A percentile compares a stretch with the other conserved stretches of the same genome.
Evolutionary conservation across 1,140 invertebrate species (phyloP).

Genomic region (Drosophila seguyi): DNA sequence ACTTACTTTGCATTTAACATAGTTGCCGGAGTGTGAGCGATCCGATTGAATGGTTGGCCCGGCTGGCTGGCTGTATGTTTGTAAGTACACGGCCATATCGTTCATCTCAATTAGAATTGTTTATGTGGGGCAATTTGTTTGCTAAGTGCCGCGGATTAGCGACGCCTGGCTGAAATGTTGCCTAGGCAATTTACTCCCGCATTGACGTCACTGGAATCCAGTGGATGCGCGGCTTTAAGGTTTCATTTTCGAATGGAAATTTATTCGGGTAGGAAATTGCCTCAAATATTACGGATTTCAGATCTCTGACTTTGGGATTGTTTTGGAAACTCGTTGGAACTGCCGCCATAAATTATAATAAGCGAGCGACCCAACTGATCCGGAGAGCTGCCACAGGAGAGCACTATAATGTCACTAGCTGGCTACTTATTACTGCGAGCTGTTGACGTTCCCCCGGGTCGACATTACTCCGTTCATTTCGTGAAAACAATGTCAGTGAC

Average conservation of each 20-base stretch:
- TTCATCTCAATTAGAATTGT: conserved; percentile 81
- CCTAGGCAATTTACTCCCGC: conserved; percentile 38
- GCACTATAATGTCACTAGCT: conserved; percentile 55
- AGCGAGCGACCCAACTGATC: conserved; percentile 38
- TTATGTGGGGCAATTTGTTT: conserved; percentile 80
- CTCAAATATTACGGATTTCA: conserved; percentile 1
- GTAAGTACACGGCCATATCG: conserved; percentile 60
- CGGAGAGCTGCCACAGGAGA: conserved; percentile 15
- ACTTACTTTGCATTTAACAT: conserved; percentile 66
- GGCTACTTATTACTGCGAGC: conserved; percentile 67
- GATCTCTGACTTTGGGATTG: not conserved
- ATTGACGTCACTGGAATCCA: conserved; percentile 55
- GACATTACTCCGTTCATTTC: conserved; percentile 71
- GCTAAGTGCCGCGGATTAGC: conserved; percentile 73
- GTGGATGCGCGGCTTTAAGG: conserved; percentile 27
- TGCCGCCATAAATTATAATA: conserved; percentile 64
- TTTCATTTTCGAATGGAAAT: conserved; percentile 62
- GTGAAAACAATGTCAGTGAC: conserved; percentile 72
- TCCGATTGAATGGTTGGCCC: conserved; percentile 44
- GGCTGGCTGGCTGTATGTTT: conserved; percentile 7
- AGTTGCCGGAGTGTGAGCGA: conserved; percentile 28
- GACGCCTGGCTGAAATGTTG: conserved; percentile 50
- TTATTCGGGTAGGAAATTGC: conserved; percentile 42
- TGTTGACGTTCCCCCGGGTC: conserved; percentile 31
- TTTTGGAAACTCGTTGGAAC: not conserved